phyloP scores from a whole-genome alignment of 2,888 invertebrate species.

The Caenorhabditis angaria region DNA sequence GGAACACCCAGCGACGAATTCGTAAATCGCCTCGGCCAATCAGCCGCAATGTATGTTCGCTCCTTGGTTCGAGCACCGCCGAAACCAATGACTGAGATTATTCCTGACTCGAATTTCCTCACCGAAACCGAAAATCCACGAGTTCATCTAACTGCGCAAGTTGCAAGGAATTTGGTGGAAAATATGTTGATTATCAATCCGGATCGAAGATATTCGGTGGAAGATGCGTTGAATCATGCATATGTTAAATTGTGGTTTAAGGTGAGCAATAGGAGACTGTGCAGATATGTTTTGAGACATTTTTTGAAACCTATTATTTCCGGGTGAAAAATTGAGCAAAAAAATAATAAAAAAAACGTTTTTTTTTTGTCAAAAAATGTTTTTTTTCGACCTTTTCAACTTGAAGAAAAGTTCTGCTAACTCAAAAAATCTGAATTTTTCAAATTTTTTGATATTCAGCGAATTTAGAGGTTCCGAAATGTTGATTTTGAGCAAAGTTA shows the following conservation, averaged over 20 bases:
- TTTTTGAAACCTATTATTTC: background rate
- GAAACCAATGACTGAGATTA: constrained; percentile 33
- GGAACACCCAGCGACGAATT: constrained; percentile 62
- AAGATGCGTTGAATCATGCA: constrained; percentile 93
- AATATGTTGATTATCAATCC: constrained; percentile 99
- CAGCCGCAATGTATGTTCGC: constrained; percentile 62
- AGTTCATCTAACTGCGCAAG: constrained; percentile 77
- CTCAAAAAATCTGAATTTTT: too few species aligned
- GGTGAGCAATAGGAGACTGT: constrained; percentile 77
- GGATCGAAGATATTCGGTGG: constrained; percentile 94
- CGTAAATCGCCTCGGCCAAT: constrained; percentile 51
- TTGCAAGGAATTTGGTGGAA: constrained; percentile 93
- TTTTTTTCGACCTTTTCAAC: too few species aligned
- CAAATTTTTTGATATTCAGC: too few species aligned
- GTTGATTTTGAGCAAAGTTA: too few species aligned
- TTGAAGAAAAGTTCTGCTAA: too few species aligned
- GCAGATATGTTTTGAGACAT: background rate
- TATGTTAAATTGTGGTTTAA: constrained; percentile 99
- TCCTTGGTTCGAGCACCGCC: constrained; percentile 25
- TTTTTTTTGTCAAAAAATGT: too few species aligned
- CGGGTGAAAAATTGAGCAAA: background rate
- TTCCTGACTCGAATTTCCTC: constrained; percentile 49
- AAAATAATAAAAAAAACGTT: background rate
- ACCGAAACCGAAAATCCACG: constrained; percentile 50
- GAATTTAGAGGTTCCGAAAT: too few species aligned